Conservation (phyloP, 1,140 invertebrate species). For the Hyles vespertilio region DNA sequence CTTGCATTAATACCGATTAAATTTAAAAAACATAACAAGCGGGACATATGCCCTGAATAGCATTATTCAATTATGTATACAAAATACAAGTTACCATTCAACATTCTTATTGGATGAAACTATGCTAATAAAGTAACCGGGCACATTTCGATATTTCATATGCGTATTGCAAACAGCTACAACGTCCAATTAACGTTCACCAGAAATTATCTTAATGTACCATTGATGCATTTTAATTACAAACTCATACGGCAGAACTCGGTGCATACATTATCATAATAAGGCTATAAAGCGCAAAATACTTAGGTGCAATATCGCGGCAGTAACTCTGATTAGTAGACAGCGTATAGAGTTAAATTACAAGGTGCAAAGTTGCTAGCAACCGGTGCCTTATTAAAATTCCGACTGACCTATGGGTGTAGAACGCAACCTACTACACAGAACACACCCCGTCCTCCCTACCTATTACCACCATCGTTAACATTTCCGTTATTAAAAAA, state of each 20-base stretch:
- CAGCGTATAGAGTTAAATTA: slow-evolving; percentile 12
- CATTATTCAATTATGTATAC: slow-evolving; percentile 21
- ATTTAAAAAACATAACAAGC: slow-evolving; percentile 44
- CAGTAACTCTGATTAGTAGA: slow-evolving; percentile 7
- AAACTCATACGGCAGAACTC: too few relatives aligned
- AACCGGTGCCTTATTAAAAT: slow-evolving; percentile 35
- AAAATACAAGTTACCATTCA: too few relatives aligned
- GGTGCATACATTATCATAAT: too few relatives aligned
- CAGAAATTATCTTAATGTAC: too few relatives aligned
- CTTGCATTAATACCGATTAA: slow-evolving; percentile 55
- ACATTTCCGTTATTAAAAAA: slow-evolving; percentile 77
- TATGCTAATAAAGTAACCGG: too few relatives aligned
- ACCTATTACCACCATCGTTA: slow-evolving; percentile 49
- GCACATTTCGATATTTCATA: too few relatives aligned
- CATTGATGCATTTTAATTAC: too few relatives aligned
- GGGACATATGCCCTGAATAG: slow-evolving; percentile 42
- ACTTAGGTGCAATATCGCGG: too few relatives aligned
- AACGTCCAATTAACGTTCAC: too few relatives aligned
- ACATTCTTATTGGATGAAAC: too few relatives aligned
- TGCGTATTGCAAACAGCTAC: too few relatives aligned
- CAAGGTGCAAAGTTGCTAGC: slow-evolving; percentile 17
- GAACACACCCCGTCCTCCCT: slow-evolving; percentile 19
- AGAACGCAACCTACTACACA: slow-evolving; percentile 15
- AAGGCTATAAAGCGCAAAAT: too few relatives aligned
- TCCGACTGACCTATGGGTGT: slow-evolving; percentile 25